A percentile compares a stretch with the other conserved stretches of the same genome.
Evolutionary conservation across 2,113 vertebrate species (phyloP).

Genomic region (Lamprotornis superbus): DNA sequence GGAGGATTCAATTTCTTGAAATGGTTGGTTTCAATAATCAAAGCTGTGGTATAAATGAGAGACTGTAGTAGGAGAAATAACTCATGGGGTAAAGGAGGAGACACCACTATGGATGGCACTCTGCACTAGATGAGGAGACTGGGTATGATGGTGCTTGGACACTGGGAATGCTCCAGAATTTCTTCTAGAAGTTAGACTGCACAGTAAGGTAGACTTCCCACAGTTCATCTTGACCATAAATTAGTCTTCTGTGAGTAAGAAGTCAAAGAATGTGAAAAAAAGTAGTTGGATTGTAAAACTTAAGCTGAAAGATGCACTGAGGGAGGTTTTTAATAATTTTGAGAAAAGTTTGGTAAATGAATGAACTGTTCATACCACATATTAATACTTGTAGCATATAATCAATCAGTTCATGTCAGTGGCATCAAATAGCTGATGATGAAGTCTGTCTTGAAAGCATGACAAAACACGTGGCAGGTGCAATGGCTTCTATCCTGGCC

Average conservation of each 20-base stretch:
- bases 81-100: background rate
- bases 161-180: background rate
- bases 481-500: background rate
- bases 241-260: background rate
- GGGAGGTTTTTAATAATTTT: background rate
- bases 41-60: background rate
- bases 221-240: too few relatives aligned
- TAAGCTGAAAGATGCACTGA: background rate
- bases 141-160: background rate
- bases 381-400: background rate
- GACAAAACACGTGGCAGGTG: background rate
- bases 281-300: background rate
- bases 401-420: accelerated
- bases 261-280: background rate
- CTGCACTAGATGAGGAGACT: background rate
- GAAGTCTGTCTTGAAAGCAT: background rate
- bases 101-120: background rate
- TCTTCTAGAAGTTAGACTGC: background rate
- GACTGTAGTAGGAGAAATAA: background rate
- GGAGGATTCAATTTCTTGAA: background rate
- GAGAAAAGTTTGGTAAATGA: background rate
- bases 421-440: background rate
- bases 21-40: background rate
- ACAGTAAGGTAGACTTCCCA: background rate
- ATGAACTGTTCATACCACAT: background rate